Evolutionary conservation across 2,797 vertebrate species (phyloP).

Genomic region (Gila robusta): DNA sequence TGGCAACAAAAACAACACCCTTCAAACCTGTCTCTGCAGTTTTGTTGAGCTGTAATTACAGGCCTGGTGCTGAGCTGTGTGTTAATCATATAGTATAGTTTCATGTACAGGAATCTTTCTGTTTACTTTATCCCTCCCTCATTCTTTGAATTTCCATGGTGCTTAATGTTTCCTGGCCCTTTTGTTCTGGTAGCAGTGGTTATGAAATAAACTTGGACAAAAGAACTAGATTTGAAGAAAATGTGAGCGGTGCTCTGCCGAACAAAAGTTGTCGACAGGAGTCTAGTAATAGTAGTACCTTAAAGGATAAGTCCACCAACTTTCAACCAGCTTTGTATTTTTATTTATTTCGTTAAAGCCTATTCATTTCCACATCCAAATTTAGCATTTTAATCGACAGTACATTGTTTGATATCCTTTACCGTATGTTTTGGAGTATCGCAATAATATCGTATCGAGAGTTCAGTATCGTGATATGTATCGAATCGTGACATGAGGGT

Average conservation of each 20-base stretch:
- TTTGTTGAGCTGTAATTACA: slow-evolving; percentile 40
- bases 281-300: neutral
- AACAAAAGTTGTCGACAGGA: neutral
- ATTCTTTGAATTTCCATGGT: slow-evolving; percentile 40
- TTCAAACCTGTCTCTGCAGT: slow-evolving; percentile 28
- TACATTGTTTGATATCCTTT: too few species aligned
- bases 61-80: slow-evolving; percentile 30
- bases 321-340: neutral
- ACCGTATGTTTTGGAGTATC: too few species aligned
- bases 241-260: neutral
- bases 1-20: slow-evolving; percentile 7
- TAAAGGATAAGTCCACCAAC: neutral
- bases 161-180: slow-evolving; percentile 13
- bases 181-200: slow-evolving; percentile 23
- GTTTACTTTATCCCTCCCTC: slow-evolving; percentile 50
- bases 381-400: too few species aligned
- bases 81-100: slow-evolving; percentile 41
- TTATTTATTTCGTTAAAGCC: neutral
- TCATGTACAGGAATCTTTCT: slow-evolving; percentile 50
- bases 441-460: too few species aligned
- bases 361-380: too few species aligned
- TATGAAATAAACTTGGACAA: slow-evolving; percentile 1
- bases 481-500: too few species aligned
- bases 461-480: too few species aligned
- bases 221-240: neutral